Base-by-base conservation (phyloP, 2,113 vertebrate genomes). In the Caranx melampygus region DNA sequence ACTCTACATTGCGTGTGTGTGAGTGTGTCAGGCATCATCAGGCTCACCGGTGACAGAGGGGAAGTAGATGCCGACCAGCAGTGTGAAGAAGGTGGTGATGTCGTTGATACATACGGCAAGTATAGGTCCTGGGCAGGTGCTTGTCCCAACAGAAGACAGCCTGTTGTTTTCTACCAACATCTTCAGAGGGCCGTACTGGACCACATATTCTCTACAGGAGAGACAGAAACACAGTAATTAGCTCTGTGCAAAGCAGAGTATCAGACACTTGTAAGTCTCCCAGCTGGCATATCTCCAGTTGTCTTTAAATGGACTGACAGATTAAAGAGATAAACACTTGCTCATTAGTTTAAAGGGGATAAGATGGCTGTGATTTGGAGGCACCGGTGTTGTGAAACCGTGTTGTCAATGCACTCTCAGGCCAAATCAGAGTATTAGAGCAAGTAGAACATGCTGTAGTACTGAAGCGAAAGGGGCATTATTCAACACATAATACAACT, bases 21-120 rank as follows among this genome's bases (percentile, higher is more conserved):
- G 21, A 0, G 20, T 63, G 55, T 21, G 67, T 62, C 8, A 15
- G 51, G 26, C 4, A 11, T 12, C 34, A 7, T 34, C 11, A 26
- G 16, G 63, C 91, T 90, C 88, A 98, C 98, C 98, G 0, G 98
- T 99, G 83, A 99, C 98, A 0, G 98, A 99, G 0, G 98, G 98
- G 84, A 99, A 99, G 94, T 99, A 99, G 93, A 99, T 99, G 72
- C 98, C 98, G 0, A 99, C 96, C 62, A 99, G 93, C 91, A 99
- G 81, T 5, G 97, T 99, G 92, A 99, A 98, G 89, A 95, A 97
- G 21, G 97, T 97, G 86, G 95, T 93, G 62, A 99, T 98, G 73
- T 99, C 97, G 0, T 97, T 97, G 74, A 95, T 91, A 99, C 95
- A 0, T 97, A 99, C 9, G 96, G 96, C 57, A 95, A 6, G 72